Evolutionary conservation across 1,140 invertebrate species (phyloP).

Genomic region (Mizuhopecten yessoensis): DNA sequence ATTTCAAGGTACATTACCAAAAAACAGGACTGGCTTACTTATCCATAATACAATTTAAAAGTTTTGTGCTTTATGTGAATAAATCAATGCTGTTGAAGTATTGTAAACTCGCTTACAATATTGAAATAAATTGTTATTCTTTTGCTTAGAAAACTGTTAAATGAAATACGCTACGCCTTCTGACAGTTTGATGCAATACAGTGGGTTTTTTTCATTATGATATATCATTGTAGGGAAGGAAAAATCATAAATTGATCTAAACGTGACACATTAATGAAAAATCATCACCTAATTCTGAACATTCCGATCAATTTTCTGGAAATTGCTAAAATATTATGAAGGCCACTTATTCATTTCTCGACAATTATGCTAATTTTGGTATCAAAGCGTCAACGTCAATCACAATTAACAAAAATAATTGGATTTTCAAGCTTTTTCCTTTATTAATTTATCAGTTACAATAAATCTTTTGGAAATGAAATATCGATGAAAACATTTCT

Average conservation of each 20-base stretch:
- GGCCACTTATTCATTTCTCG: not conserved
- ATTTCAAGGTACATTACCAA: too few relatives aligned
- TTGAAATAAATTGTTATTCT: too few relatives aligned
- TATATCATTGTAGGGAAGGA: too few relatives aligned
- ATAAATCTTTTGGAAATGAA: not conserved
- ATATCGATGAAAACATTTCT: not conserved
- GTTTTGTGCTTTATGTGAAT: too few relatives aligned
- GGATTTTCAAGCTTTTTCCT: not conserved
- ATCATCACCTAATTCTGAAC: not conserved
- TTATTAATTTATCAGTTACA: not conserved
- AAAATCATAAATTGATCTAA: not conserved
- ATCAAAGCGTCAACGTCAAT: not conserved
- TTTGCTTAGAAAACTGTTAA: too few relatives aligned
- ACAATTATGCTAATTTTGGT: not conserved
- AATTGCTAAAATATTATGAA: not conserved
- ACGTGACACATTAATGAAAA: not conserved
- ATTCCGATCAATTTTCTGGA: not conserved
- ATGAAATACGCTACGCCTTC: too few relatives aligned
- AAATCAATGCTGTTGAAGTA: too few relatives aligned
- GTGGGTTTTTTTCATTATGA: too few relatives aligned
- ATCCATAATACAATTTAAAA: too few relatives aligned
- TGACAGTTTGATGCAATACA: too few relatives aligned
- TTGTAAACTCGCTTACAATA: too few relatives aligned
- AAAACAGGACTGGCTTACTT: too few relatives aligned
- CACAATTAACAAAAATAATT: constrained; percentile 19